Evolutionary conservation across 2,888 invertebrate species (phyloP), one percentile per base, ranked within the genome.

Genomic region (Xylota sylvarum): DNA sequence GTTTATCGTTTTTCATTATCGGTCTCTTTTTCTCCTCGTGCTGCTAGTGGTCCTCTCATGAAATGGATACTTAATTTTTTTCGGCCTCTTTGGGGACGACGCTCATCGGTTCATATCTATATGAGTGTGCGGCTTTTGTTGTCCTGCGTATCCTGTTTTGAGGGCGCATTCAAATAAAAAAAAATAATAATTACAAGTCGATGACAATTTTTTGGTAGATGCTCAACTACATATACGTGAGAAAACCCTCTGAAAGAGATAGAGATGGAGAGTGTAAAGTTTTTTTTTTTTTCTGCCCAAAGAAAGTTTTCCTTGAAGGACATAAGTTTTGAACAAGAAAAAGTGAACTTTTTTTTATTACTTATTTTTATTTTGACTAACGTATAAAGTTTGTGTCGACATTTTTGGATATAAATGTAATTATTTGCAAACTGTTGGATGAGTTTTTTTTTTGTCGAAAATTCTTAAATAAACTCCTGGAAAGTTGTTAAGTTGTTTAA

Each of bases 71-170:
- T 86, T 78, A 86, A 78, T 82, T 62, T 37, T 37, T 23, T 73
- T 72, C n/a, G 65, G 67, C 77, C 76, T 65, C 85, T 65, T 62
- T 64, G 27, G 46, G 50, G 37, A 37, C 37, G 10, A 27, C n/a
- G 62, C 32, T 35, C 30, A 27, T 12, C 14, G 52, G 64, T 32
- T 50, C 19, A 30, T 19, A 30, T 40, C 48, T 67, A 27, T 62
- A 48, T 62, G 23, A 23, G 14, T 76, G 48, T 70, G 79, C 43
- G 76, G 72, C 82, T 86, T 82, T 78, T 86, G 81, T 86, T 86
- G 86, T 86, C 86, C 86, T 86, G 86, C 86, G 86, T 86, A 86
- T 86, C 82, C 86, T 82, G 82, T 86, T 86, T 86, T 86, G 56
- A 76, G 58, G 86, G 60, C 78, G 58, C 73, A 78, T 82, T 86